Conservation (phyloP, 23 tunicate genomes). For the Aplidium turbinatum region DNA sequence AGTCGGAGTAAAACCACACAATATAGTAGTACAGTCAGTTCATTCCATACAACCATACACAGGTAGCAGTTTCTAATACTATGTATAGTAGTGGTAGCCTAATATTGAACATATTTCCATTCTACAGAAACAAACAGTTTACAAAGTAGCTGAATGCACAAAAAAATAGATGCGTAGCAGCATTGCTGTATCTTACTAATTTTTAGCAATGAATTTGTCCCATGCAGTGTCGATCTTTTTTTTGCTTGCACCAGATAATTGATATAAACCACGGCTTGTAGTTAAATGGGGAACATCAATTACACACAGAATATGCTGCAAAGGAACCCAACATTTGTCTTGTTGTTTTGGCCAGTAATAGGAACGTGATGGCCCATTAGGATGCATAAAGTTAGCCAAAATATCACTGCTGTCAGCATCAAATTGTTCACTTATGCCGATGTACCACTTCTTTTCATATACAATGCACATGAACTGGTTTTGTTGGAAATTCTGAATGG, state of each 20-base stretch:
- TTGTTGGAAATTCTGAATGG: background rate
- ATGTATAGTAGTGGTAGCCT: too few species aligned
- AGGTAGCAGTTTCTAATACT: too few species aligned
- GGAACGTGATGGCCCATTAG: constrained; percentile 19
- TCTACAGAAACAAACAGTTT: too few species aligned
- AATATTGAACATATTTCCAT: too few species aligned
- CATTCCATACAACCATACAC: too few species aligned
- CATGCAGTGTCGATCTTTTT: background rate
- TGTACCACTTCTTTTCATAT: constrained; percentile 12
- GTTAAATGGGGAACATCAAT: background rate
- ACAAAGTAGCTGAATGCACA: too few species aligned
- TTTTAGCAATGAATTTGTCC: background rate
- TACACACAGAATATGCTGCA: constrained; percentile 14
- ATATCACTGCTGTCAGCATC: background rate
- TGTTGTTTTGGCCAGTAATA: constrained; percentile 10
- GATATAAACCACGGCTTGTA: background rate
- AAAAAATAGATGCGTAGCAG: too few species aligned
- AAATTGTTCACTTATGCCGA: constrained; percentile 9
- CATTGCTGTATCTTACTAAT: too few species aligned
- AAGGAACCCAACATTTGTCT: constrained; percentile 39
- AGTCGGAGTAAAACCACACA: too few species aligned
- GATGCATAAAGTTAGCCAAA: constrained; percentile 15
- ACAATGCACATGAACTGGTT: background rate
- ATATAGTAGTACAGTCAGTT: too few species aligned
- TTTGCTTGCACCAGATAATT: background rate